Percentiles rank a stretch among this genome's conserved stretches.
Evolutionary conservation across 1,140 invertebrate species (phyloP).

Genomic region (Batillaria attramentaria): DNA sequence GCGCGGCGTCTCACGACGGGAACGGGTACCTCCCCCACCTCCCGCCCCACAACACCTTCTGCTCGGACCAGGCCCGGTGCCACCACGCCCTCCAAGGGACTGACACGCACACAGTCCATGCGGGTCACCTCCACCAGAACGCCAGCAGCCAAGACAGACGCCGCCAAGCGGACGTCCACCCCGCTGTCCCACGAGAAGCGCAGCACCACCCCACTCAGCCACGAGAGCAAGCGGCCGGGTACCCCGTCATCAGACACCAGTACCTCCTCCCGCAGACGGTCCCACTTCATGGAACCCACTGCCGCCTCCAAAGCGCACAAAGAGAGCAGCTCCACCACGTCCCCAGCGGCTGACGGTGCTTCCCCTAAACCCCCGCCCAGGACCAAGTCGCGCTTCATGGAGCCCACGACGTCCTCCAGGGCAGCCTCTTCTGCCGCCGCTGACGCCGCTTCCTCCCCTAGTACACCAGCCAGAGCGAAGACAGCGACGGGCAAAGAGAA

Average conservation of each 20-base stretch:
- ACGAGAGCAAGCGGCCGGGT: background rate
- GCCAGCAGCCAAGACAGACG: background rate
- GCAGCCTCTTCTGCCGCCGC: slow-evolving; percentile 17
- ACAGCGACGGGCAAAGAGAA: background rate
- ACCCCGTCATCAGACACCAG: slow-evolving; percentile 23
- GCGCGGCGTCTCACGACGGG: slow-evolving; percentile 24
- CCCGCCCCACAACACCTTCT: slow-evolving; percentile 39
- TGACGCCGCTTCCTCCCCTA: slow-evolving; percentile 16
- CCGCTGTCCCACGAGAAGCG: slow-evolving; percentile 20
- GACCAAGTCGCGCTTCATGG: slow-evolving; percentile 31
- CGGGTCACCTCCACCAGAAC: slow-evolving; percentile 47
- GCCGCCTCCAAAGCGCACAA: slow-evolving; percentile 55
- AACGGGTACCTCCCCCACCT: slow-evolving; percentile 23
- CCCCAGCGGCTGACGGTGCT: background rate
- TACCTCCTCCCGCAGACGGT: slow-evolving; percentile 33
- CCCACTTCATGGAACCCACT: slow-evolving; percentile 61
- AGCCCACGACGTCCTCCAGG: slow-evolving; percentile 16
- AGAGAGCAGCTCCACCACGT: slow-evolving; percentile 1
- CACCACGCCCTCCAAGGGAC: slow-evolving; percentile 34
- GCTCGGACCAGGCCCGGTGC: background rate
- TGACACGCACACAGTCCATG: slow-evolving; percentile 61
- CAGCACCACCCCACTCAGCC: slow-evolving; percentile 25
- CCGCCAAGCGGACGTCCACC: slow-evolving; percentile 6
- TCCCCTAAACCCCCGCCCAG: slow-evolving; percentile 30
- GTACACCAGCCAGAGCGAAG: slow-evolving; percentile 5